Evolutionary conservation across 1,140 invertebrate species (phyloP), one percentile per base, ranked within the genome.

Genomic region (Neodiprion fabricii): DNA sequence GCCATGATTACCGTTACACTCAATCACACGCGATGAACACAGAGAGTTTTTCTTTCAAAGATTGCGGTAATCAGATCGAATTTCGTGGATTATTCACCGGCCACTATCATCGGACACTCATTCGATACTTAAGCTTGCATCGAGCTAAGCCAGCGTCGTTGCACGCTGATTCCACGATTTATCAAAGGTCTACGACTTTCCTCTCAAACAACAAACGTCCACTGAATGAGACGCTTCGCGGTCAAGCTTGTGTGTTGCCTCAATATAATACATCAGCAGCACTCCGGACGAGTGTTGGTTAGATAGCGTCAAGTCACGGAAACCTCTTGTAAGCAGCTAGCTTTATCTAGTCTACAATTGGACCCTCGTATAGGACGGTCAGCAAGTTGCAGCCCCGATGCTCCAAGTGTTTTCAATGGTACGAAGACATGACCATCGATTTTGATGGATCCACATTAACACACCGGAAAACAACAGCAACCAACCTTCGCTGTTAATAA

Each of bases 1-100:
- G 70, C 21, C 70, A 71, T 71, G 23, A 48, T 49, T 47, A 14
- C 67, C 14, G 67, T 69, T 69, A 65, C 12, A 17, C 12, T 14
- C 61, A 65, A 17, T 14, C 17, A 14, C 61, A 65, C 61, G 1
- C 17, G 12, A 65, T 14, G 17, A 17, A 65, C 61, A 17, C 17
- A 65, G 12, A 65, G 17, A 65, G 61, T 65, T 65, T 7, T 21
- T 65, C 17, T 5, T 21, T 65, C 61, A 17, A 65, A 14, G 12
- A 14, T 1, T 21, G 0, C 2, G 40, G 10, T 47, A 9, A 21
- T 11, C 11, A 4, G 67, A 11, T 17, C 67, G 12, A 69, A 14
- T 61, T 69, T 14, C 1, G 12, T 21, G 11, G 40, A 69, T 28
- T 69, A 69, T 69, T 9, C 23, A 47, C 40, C 12, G 40, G 40